phyloP scores from a whole-genome alignment of 2,113 vertebrate genomes.

The Chionis minor region DNA sequence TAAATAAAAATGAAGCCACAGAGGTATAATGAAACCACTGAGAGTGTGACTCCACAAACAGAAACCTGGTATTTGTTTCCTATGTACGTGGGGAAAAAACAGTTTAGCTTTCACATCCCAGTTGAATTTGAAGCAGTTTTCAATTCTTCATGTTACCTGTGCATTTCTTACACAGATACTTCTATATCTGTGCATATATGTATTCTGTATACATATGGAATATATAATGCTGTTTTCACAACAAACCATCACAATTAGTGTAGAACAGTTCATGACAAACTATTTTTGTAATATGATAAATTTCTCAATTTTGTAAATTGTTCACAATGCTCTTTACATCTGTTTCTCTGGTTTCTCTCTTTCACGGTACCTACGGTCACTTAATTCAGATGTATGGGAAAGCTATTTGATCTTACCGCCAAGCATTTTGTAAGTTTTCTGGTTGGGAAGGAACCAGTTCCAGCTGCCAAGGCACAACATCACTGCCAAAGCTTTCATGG shows the following conservation, averaged over 20 bases:
- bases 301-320: neutral
- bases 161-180: neutral
- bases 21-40: neutral
- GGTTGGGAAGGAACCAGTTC: conserved; percentile 65
- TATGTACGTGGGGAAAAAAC: neutral
- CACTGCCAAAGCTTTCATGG: conserved; percentile 75
- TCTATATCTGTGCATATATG: neutral
- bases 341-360: neutral
- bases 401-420: conserved; percentile 67
- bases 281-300: neutral
- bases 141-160: neutral
- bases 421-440: conserved; percentile 77
- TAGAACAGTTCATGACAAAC: neutral
- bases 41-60: neutral
- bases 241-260: neutral
- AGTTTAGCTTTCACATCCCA: neutral
- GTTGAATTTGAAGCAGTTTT: neutral
- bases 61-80: neutral
- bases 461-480: conserved; percentile 71
- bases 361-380: neutral
- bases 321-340: neutral
- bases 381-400: neutral
- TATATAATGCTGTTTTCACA: neutral
- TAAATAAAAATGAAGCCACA: neutral
- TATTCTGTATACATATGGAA: neutral